These are phyloP conservation scores for Neopipo cinnamomea DNA, from an alignment of 2,113 vertebrate genomes.

Conservation along the genomic window DNA sequence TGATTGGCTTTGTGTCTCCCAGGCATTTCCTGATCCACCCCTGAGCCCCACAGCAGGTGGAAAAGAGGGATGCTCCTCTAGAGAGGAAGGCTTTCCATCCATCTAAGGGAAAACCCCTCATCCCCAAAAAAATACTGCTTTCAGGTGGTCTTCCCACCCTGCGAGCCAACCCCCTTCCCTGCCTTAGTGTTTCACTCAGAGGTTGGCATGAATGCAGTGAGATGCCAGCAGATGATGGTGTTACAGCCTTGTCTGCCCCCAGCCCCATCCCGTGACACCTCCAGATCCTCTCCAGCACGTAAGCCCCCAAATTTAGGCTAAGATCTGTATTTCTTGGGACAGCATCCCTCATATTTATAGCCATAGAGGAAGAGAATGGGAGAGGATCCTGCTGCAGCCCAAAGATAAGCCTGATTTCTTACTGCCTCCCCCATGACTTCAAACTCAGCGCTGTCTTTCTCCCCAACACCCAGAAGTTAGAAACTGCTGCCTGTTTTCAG, in stretches of 20 bases:
- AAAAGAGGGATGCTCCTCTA: background rate
- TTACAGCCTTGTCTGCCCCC: background rate
- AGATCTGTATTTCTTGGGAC: background rate
- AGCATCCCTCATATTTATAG: background rate
- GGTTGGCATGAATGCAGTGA: accelerated
- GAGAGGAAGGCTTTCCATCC: background rate
- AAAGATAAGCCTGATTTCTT: background rate
- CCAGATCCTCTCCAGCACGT: background rate
- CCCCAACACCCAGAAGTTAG: background rate
- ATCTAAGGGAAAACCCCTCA: background rate
- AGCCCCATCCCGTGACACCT: accelerated
- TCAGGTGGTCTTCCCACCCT: background rate
- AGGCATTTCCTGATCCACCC: background rate
- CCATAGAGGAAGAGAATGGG: background rate
- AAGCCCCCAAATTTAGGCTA: background rate
- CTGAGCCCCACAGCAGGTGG: accelerated
- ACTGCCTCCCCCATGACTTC: background rate
- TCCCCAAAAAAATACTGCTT: background rate
- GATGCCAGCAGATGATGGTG: accelerated
- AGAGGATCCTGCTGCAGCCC: background rate
- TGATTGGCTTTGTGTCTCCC: background rate
- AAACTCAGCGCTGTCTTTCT: background rate
- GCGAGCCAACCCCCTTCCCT: background rate
- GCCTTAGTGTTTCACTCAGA: background rate
- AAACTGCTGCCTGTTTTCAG: background rate